Evolutionary conservation across 2,888 invertebrate genomes (phyloP).

Genomic region (Morpho helenor): DNA sequence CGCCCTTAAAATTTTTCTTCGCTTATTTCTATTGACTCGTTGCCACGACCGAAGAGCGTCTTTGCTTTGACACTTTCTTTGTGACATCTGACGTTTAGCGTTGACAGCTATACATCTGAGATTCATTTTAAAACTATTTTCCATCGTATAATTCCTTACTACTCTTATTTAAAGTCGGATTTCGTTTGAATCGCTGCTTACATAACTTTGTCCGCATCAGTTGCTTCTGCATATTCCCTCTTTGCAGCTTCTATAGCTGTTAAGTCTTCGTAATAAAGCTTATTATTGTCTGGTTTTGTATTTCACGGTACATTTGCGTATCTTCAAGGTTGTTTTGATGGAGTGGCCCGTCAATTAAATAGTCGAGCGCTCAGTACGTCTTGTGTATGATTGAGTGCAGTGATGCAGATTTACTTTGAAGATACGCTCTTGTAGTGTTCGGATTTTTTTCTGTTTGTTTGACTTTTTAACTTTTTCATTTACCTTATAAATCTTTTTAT

Average conservation of each 20-base stretch:
- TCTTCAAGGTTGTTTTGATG: conserved; percentile 67
- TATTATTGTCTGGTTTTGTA: conserved; percentile 32
- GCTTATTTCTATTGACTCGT: conserved; percentile 37
- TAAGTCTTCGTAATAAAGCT: conserved; percentile 39
- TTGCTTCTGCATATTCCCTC: conserved; percentile 13
- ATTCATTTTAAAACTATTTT: conserved; percentile 28
- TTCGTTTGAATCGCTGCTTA: background rate
- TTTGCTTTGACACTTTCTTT: conserved; percentile 49
- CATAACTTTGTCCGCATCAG: conserved; percentile 11
- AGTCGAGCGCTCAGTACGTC: conserved; percentile 61
- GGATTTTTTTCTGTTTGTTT: conserved; percentile 21
- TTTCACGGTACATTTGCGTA: conserved; percentile 36
- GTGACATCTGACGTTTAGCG: conserved; percentile 58
- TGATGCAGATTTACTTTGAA: conserved; percentile 63
- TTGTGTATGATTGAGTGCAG: conserved; percentile 69
- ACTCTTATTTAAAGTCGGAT: background rate
- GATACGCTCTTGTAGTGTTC: conserved; percentile 34
- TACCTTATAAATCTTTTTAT: conserved; percentile 2
- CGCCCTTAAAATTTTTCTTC: conserved; percentile 36
- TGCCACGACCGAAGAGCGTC: conserved; percentile 45
- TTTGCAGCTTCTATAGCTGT: conserved; percentile 31
- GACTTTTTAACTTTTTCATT: conserved; percentile 24
- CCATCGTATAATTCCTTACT: conserved; percentile 3
- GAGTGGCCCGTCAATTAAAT: conserved; percentile 75
- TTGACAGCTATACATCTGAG: conserved; percentile 52